Percentiles rank a stretch among this genome's conserved stretches.
These are phyloP conservation scores for Callopanchax toddi DNA, from an alignment of 2,113 vertebrate species.

Conservation along the genomic window DNA sequence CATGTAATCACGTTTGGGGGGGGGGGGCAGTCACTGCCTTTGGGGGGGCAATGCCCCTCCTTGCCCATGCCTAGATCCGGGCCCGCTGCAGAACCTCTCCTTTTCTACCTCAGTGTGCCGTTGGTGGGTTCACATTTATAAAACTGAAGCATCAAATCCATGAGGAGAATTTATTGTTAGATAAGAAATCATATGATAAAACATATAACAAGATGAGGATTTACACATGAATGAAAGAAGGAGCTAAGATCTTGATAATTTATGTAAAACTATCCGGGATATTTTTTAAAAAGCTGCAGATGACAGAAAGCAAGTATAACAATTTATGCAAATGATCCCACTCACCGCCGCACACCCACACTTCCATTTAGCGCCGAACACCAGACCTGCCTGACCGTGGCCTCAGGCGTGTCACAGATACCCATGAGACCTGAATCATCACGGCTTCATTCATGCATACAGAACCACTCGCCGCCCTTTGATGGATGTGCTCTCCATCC, in stretches of 20 bases:
- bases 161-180: neutral
- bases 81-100: conserved; percentile 24
- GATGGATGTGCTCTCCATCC: conserved; percentile 24
- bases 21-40: too few relatives aligned
- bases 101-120: conserved; percentile 9
- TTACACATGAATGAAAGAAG: neutral
- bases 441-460: conserved; percentile 22
- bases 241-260: neutral
- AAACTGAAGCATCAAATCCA: conserved; percentile 18
- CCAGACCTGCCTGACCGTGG: conserved; percentile 19
- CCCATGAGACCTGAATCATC: conserved; percentile 37
- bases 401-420: conserved; percentile 33
- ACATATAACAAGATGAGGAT: neutral
- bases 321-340: neutral
- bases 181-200: conserved; percentile 10
- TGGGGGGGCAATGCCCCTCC: too few relatives aligned
- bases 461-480: conserved; percentile 19
- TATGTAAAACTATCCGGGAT: neutral
- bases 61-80: too few relatives aligned
- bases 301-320: neutral
- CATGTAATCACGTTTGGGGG: too few relatives aligned
- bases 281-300: neutral
- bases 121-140: conserved; percentile 18
- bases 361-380: conserved; percentile 28
- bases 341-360: neutral